A percentile compares a stretch with the other conserved stretches of the same genome.
Evolutionary conservation across 2,113 vertebrate species (phyloP).

Genomic region (Otocyon megalotis): DNA sequence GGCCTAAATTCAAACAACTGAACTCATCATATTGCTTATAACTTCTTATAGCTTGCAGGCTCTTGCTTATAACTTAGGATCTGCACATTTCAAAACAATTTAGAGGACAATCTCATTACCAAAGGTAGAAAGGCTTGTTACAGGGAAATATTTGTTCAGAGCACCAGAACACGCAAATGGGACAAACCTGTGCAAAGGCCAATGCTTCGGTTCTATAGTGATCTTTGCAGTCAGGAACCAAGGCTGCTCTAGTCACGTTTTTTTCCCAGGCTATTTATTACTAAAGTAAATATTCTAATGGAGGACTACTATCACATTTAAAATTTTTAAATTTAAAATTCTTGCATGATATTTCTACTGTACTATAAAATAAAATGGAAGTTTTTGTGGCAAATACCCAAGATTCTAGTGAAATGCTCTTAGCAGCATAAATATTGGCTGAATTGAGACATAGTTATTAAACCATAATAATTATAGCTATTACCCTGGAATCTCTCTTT

Average conservation of each 20-base stretch:
- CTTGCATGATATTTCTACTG: neutral
- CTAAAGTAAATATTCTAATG: neutral
- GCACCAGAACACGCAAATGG: neutral
- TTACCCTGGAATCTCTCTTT: neutral
- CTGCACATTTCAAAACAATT: neutral
- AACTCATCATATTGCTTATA: neutral
- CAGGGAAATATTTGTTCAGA: neutral
- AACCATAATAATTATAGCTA: slow-evolving; percentile 18
- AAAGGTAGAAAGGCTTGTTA: neutral
- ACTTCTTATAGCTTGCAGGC: neutral
- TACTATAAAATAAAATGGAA: neutral
- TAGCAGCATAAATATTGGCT: neutral
- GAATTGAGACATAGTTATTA: neutral
- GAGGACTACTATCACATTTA: neutral
- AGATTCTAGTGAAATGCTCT: neutral
- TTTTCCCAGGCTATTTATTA: neutral
- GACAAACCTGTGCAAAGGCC: neutral
- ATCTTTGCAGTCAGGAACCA: neutral
- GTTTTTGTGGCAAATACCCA: neutral
- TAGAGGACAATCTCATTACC: neutral
- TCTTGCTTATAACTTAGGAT: neutral
- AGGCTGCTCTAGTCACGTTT: neutral
- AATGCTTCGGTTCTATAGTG: too few relatives aligned
- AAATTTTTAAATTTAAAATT: slow-evolving; percentile 28
- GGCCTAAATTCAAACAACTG: neutral